Conservation (phyloP, 2,888 invertebrate species). For the Polymixis flavicincta region DNA sequence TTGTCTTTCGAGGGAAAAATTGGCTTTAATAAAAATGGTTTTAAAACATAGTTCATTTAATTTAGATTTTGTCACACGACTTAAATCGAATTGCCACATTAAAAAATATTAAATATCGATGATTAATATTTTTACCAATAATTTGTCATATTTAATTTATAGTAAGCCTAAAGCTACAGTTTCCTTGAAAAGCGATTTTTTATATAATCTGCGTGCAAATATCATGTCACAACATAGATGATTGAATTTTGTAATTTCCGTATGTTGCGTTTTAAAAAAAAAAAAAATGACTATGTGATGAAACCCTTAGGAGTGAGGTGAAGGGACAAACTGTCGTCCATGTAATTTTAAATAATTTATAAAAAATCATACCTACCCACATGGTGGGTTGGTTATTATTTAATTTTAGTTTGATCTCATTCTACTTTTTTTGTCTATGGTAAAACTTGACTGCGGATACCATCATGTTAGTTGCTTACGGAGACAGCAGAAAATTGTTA, state of each 20-base stretch:
- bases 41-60: slow-evolving; percentile 41
- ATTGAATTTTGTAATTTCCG: too few species aligned
- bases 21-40: slow-evolving; percentile 13
- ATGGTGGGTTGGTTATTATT: slow-evolving; percentile 59
- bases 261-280: too few species aligned
- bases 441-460: slow-evolving; percentile 46
- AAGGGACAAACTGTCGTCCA: slow-evolving; percentile 43
- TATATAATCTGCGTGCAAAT: too few species aligned
- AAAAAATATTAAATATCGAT: neutral
- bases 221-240: too few species aligned
- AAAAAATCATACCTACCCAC: slow-evolving; percentile 52
- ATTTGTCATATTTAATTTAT: neutral
- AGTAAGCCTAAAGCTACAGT: neutral
- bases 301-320: slow-evolving; percentile 15
- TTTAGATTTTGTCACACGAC: neutral
- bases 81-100: neutral
- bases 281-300: slow-evolving; percentile 23
- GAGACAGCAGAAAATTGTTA: slow-evolving; percentile 13
- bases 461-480: slow-evolving; percentile 39
- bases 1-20: slow-evolving; percentile 1
- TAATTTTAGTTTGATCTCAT: slow-evolving; percentile 66
- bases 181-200: too few species aligned
- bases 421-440: slow-evolving; percentile 56
- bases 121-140: neutral
- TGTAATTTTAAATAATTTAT: slow-evolving; percentile 65